Conservation (phyloP, 2,113 vertebrate genomes). For the Halcyon senegalensis region DNA sequence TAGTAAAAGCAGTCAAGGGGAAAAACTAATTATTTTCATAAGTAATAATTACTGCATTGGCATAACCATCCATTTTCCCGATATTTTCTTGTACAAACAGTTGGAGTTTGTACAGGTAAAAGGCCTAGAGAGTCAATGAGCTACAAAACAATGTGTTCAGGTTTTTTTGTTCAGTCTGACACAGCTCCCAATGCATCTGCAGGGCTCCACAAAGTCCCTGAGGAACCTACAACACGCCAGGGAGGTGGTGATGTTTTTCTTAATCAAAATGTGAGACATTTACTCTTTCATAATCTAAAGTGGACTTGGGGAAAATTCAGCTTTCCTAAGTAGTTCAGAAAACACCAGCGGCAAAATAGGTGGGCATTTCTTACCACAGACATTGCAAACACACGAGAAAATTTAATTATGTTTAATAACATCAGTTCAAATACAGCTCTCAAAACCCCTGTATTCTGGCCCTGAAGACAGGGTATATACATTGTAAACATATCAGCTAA, state of each 20-base stretch:
- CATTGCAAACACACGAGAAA: not conserved
- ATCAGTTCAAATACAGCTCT: not conserved
- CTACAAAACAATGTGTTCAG: not conserved
- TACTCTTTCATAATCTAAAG: not conserved
- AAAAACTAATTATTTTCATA: not conserved
- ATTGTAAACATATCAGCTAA: not conserved
- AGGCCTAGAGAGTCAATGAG: not conserved
- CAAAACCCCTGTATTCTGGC: not conserved
- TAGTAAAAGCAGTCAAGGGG: not conserved
- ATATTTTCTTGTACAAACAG: not conserved
- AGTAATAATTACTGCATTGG: not conserved
- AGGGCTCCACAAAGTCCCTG: not conserved
- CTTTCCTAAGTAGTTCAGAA: not conserved
- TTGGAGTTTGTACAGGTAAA: not conserved
- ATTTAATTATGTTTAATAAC: not conserved
- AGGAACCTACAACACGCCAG: not conserved
- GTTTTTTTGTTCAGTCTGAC: not conserved
- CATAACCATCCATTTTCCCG: not conserved
- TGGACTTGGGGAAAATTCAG: not conserved
- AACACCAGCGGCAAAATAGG: not conserved
- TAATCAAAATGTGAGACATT: not conserved
- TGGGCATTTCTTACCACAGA: not conserved
- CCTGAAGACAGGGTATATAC: not conserved
- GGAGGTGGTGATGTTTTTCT: not conserved
- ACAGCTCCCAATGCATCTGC: not conserved